Percentiles rank a stretch among this genome's conserved stretches.
These are phyloP conservation scores for Ctenicera cuprea DNA, from an alignment of 2,888 invertebrate species.

Conservation along the genomic window DNA sequence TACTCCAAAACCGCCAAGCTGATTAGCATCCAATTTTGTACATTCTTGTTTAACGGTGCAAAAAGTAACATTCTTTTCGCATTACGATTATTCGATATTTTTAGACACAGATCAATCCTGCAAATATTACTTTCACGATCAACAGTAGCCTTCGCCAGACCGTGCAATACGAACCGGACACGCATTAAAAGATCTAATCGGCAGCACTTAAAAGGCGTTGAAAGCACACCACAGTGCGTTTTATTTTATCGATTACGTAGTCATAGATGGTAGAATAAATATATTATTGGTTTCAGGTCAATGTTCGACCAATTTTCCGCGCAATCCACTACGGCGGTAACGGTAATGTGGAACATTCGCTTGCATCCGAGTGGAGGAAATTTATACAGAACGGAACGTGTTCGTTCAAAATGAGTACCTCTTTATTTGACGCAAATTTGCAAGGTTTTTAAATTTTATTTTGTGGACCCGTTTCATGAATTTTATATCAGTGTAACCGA, in stretches of 20 bases:
- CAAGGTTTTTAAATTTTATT: not conserved
- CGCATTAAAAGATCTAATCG: constrained; percentile 8
- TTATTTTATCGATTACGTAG: constrained; percentile 1
- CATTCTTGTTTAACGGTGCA: not conserved
- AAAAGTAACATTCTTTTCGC: constrained; percentile 14
- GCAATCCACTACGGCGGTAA: not conserved
- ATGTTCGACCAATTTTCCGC: constrained; percentile 20
- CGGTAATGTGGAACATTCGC: constrained; percentile 16
- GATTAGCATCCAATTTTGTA: constrained; percentile 9
- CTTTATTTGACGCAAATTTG: not conserved
- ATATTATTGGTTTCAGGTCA: constrained; percentile 17
- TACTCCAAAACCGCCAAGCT: not conserved
- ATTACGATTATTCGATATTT: constrained; percentile 1
- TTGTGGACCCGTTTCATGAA: too few relatives aligned
- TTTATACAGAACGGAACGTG: not conserved
- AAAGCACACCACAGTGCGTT: not conserved
- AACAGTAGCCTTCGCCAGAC: constrained; percentile 7
- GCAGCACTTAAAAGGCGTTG: not conserved
- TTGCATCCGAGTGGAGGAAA: not conserved
- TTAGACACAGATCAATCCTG: constrained; percentile 12
- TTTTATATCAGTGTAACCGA: too few relatives aligned
- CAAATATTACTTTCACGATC: constrained; percentile 16
- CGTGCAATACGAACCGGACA: not conserved
- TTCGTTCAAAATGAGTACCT: not conserved
- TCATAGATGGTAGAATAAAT: not conserved